Base-by-base conservation (phyloP, 2,888 invertebrate species). In the Baccha elongata region DNA sequence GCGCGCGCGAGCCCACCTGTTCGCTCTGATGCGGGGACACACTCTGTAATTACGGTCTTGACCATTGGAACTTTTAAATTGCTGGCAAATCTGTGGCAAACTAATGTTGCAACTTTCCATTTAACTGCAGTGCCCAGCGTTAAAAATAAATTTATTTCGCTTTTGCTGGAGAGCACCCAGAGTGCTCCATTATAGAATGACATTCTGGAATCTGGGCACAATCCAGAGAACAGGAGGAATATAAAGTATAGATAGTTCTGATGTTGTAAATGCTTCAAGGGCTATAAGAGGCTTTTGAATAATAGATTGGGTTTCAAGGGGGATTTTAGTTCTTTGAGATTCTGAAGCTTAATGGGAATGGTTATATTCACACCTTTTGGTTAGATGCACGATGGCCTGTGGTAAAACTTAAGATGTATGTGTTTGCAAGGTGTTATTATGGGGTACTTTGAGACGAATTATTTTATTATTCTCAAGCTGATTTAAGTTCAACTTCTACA, bases 101-200 rank as follows among this genome's bases (percentile, higher is more conserved):
- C 67, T 72, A 81, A 75, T 75, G 81, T 71, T 80, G 50, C 55
- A 69, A 55, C 52, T 52, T 21, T 6, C 46, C 8, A 46, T 15
- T 21, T 40, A 42, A 60, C 10, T 19, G 53, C 17, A 29, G 35
- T 32, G 32, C n/a, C 8, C 19, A 23, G 62, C 15, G n/a, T 72
- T n/a, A 75, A 67, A 81, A 81, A 81, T 81, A 81, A 75, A 81
- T 67, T 81, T 76, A 81, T 76, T 81, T 71, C 69, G 55, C 55
- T 23, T 46, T 40, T n/a, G 48, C 35, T 1, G 8, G 11, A 19
- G 19, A 15, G 40, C 15, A 26, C 17, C 11, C 42, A 15, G 40
- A 13, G 13, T 58, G 53, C 23, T 11, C 23, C 29, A 55, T n/a
- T n/a, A n/a, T 37, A 55, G 44, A 71, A 48, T 62, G 55, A 58